Evolutionary conservation across 2,797 vertebrate species (phyloP).

Genomic region (Zalophus californianus): DNA sequence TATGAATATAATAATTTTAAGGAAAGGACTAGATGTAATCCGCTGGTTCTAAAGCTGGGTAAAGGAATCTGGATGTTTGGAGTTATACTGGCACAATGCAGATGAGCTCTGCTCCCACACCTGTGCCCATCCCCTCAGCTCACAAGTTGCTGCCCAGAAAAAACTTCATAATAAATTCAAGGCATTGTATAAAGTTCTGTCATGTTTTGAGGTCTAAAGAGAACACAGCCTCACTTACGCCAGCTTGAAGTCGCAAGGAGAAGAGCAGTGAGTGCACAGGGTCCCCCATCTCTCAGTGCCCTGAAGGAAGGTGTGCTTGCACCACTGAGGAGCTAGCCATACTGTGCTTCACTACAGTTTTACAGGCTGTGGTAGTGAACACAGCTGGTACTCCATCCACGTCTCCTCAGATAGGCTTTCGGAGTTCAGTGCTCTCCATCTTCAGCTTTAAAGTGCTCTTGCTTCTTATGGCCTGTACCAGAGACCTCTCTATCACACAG

Average conservation of each 20-base stretch:
- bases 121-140: too few species aligned
- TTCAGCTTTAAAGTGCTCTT: not conserved
- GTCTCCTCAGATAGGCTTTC: not conserved
- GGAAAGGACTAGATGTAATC: not conserved
- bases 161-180: not conserved
- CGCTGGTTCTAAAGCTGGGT: not conserved
- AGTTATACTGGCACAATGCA: not conserved
- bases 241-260: not conserved
- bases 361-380: accelerated
- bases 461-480: not conserved
- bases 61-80: not conserved
- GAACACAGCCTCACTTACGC: accelerated
- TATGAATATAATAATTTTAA: not conserved
- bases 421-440: accelerated
- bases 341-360: accelerated
- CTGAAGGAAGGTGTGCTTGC: not conserved
- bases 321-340: not conserved
- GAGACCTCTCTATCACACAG: too few species aligned
- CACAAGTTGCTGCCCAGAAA: not conserved
- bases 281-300: not conserved
- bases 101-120: not conserved
- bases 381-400: accelerated
- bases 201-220: not conserved
- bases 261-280: too few species aligned
- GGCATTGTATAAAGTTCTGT: not conserved